phyloP scores from a whole-genome alignment of 2,888 invertebrate genomes.

The Halictus quadricinctus region DNA sequence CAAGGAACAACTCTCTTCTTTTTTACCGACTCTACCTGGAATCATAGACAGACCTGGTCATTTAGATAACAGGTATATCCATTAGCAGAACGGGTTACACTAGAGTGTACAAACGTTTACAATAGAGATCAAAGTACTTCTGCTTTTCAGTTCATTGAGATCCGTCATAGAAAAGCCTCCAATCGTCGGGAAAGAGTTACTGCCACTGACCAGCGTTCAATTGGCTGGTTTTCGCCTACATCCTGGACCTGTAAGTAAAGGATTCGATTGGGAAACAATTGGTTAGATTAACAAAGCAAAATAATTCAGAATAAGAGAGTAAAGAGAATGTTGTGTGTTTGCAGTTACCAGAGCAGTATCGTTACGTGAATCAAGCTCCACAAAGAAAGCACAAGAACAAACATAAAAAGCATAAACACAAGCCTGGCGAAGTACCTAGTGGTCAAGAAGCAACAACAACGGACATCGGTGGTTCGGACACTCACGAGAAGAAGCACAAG shows the following conservation, averaged over 20 bases:
- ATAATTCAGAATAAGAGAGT: background rate
- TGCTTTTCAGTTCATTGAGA: constrained; percentile 89
- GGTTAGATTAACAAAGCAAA: background rate
- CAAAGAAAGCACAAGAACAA: constrained; percentile 97
- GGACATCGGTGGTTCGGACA: constrained; percentile 87
- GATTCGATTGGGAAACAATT: background rate
- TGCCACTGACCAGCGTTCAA: constrained; percentile 93
- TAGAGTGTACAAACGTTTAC: background rate
- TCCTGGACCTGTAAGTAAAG: constrained; percentile 90
- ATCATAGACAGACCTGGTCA: constrained; percentile 96
- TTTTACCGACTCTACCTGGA: constrained; percentile 96
- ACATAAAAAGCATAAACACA: constrained; percentile 97
- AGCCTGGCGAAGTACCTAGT: constrained; percentile 91
- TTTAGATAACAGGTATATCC: constrained; percentile 86
- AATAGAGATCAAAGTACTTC: background rate
- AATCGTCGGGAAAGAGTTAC: constrained; percentile 94
- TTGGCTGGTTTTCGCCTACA: constrained; percentile 96
- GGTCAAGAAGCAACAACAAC: constrained; percentile 89
- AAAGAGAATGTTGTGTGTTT: constrained; percentile 66
- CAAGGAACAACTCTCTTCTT: constrained; percentile 97
- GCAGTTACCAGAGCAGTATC: constrained; percentile 96
- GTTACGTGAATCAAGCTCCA: constrained; percentile 95
- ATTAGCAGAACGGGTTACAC: background rate
- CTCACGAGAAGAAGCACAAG: constrained; percentile 97
- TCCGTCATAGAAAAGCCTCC: constrained; percentile 98